Base-by-base conservation (phyloP, 2,888 invertebrate species). In the Temnothorax rugatulus region DNA sequence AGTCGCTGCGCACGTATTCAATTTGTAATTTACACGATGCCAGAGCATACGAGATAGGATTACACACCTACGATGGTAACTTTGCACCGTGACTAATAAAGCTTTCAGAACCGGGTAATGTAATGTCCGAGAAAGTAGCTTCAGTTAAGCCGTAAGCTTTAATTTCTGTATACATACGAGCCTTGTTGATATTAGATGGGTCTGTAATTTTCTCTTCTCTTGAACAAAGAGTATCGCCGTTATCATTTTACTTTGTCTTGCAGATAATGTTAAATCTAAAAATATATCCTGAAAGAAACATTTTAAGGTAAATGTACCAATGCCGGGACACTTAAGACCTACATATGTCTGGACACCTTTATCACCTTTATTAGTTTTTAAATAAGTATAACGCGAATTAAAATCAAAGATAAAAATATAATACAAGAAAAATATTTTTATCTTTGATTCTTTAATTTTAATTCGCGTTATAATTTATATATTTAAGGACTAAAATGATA, bases 11-110 rank as follows among this genome's bases (percentile, higher is more conserved):
- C 73, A 81, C 73, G 73, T 81, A 79, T 73, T 79, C 79, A 73
- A 81, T 81, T 81, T 81, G 79, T 81, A 81, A 81, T 81, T 81
- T 81, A 81, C 73, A 59, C 73, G 79, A 81, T 38, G 25, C 73
- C 38, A n/a, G 73, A 77, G 54, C 57, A 57, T 38, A 34, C 79
- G 25, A 59, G 73, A 47, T 47, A 71, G 79, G 71, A 81, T 81
- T 81, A 79, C 57, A 73, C 73, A 81, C 47, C 79, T 59, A 47
- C 73, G 47, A 21, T 50, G 59, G 69, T 81, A 81, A 81, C 79
- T 81, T 81, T 73, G 79, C 79, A 61, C 73, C 71, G 25, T n/a
- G 18, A 47, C 61, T 81, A 71, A 81, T 73, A 73, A 81, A 81
- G 79, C 79, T 79, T 71, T 71, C 59, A 71, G 59, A 59, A 71